Conservation (phyloP, 2,888 invertebrate genomes). For the Hermaeophaga mercurialis region DNA sequence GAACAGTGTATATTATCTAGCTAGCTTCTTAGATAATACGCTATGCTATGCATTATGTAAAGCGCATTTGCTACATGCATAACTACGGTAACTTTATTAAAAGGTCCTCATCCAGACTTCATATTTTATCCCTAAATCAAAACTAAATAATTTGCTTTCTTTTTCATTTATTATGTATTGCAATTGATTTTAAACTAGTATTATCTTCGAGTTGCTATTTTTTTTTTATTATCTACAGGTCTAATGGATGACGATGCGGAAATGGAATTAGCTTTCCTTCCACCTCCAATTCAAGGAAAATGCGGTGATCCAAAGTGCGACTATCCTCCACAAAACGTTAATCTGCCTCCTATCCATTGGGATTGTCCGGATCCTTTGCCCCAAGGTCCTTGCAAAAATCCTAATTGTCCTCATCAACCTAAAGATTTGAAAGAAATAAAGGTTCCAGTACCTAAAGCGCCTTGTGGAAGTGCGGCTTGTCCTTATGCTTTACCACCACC, state of each 20-base stretch:
- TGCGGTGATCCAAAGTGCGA: slow-evolving; percentile 51
- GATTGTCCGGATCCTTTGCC: slow-evolving; percentile 57
- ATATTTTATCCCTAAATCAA: too few species aligned
- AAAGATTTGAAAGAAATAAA: slow-evolving; percentile 44
- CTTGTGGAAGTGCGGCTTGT: slow-evolving; percentile 50
- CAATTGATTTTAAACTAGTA: too few species aligned
- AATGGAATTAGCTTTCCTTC: slow-evolving; percentile 44
- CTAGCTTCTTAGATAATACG: too few species aligned
- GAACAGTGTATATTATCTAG: too few species aligned
- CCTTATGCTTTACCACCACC: slow-evolving; percentile 49
- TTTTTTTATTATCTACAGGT: too few species aligned
- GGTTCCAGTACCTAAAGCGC: slow-evolving; percentile 41
- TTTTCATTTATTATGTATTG: too few species aligned
- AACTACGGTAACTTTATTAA: too few species aligned
- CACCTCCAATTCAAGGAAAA: slow-evolving; percentile 42
- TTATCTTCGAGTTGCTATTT: too few species aligned
- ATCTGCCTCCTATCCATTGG: slow-evolving; percentile 55
- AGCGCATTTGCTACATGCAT: too few species aligned
- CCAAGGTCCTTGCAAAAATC: slow-evolving; percentile 52
- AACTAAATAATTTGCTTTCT: too few species aligned
- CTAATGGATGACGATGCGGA: slow-evolving; percentile 48
- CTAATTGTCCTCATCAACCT: slow-evolving; percentile 51
- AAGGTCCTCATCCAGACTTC: too few species aligned
- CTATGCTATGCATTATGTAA: too few species aligned
- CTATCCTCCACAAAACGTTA: slow-evolving; percentile 41